A percentile compares a stretch with the other conserved stretches of the same genome.
These are phyloP conservation scores for Conistra vaccinii DNA, from an alignment of 2,888 invertebrate genomes.

Conservation along the genomic window DNA sequence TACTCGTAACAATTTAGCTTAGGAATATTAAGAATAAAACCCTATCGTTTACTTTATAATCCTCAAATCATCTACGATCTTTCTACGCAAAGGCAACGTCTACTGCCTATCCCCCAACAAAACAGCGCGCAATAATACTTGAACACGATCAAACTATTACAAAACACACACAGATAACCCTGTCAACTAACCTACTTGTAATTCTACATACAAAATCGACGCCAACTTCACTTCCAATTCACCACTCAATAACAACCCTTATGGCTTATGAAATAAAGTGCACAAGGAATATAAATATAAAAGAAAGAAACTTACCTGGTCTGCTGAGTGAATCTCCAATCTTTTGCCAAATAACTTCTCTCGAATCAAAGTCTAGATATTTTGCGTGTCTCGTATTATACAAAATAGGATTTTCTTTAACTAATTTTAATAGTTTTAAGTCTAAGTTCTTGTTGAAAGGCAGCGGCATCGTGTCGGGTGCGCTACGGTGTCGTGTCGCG, in stretches of 20 bases:
- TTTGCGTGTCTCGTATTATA: constrained; percentile 82
- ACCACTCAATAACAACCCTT: constrained; percentile 23
- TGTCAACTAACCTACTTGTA: constrained; percentile 44
- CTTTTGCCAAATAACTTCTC: constrained; percentile 85
- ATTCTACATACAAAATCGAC: constrained; percentile 27
- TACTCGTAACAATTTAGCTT: neutral
- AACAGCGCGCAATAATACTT: constrained; percentile 11
- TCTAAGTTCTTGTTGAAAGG: constrained; percentile 82
- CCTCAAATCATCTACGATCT: neutral
- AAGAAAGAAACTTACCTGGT: constrained; percentile 77
- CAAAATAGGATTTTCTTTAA: constrained; percentile 79
- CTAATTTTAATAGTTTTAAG: constrained; percentile 78
- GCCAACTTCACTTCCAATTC: constrained; percentile 38
- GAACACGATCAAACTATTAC: constrained; percentile 2
- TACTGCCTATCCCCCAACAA: constrained; percentile 9
- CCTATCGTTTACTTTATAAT: neutral
- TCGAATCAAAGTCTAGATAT: constrained; percentile 79
- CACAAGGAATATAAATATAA: constrained; percentile 14
- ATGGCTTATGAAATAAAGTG: neutral
- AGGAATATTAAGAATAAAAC: neutral
- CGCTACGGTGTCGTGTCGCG: constrained; percentile 59
- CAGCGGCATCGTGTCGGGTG: constrained; percentile 77
- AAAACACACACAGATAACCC: constrained; percentile 43
- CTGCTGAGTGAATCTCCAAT: constrained; percentile 82
- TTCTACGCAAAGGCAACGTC: neutral